Evolutionary conservation across 2,888 invertebrate species (phyloP).

Genomic region (Melanargia galathea): DNA sequence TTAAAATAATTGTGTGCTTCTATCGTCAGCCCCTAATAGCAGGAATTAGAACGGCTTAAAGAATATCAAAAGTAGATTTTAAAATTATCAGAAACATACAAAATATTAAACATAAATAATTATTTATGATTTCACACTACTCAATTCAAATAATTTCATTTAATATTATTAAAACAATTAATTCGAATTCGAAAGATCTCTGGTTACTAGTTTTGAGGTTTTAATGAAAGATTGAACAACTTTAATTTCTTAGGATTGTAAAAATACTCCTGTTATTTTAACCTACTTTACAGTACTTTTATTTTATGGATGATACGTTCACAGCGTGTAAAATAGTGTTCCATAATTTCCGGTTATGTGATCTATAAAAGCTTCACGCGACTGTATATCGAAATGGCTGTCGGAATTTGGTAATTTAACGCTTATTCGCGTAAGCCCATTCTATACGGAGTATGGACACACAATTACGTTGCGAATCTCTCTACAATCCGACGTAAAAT

Average conservation of each 20-base stretch:
- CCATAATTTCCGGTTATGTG: conserved; percentile 11
- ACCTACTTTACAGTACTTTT: neutral
- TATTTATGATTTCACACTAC: too few species aligned
- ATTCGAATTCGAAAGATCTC: neutral
- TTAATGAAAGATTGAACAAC: neutral
- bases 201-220: neutral
- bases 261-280: neutral
- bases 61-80: neutral
- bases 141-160: neutral
- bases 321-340: conserved; percentile 9
- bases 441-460: conserved; percentile 34
- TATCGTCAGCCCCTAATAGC: neutral
- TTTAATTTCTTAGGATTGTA: neutral
- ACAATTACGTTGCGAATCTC: conserved; percentile 35
- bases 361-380: conserved; percentile 20
- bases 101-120: too few species aligned
- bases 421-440: conserved; percentile 32
- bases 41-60: neutral
- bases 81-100: neutral
- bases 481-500: conserved; percentile 40
- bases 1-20: neutral
- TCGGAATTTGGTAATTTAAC: conserved; percentile 36
- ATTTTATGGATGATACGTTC: neutral
- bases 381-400: conserved; percentile 14
- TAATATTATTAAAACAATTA: neutral